A percentile compares a stretch with the other conserved stretches of the same genome.
These are phyloP conservation scores for Bugulina stolonifera DNA, from an alignment of 2,888 invertebrate genomes.

Conservation along the genomic window DNA sequence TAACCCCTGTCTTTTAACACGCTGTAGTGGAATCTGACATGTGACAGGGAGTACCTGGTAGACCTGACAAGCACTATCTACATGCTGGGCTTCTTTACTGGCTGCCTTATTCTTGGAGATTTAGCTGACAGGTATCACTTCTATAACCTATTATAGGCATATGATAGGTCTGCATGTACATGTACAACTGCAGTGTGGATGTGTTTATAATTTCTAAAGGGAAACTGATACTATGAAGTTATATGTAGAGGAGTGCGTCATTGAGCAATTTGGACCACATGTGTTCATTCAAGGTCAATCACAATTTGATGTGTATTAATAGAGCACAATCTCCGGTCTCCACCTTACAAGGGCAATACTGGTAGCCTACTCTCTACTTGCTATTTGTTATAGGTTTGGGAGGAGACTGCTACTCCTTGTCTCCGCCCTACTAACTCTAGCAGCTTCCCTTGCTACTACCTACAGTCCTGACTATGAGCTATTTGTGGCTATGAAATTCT, in stretches of 20 bases:
- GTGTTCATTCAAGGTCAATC: too few relatives aligned
- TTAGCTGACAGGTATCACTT: slow-evolving; percentile 24
- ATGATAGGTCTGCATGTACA: background rate
- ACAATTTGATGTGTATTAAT: too few relatives aligned
- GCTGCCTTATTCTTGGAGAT: slow-evolving; percentile 24
- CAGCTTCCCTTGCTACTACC: slow-evolving; percentile 8
- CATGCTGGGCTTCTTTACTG: slow-evolving; percentile 26
- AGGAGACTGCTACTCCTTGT: slow-evolving; percentile 7
- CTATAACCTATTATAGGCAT: too few relatives aligned
- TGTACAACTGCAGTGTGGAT: background rate
- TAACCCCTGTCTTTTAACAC: too few relatives aligned
- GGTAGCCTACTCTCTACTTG: too few relatives aligned
- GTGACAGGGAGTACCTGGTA: slow-evolving; percentile 23
- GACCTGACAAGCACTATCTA: slow-evolving; percentile 23
- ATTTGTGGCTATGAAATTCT: slow-evolving; percentile 16
- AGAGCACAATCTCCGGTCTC: too few relatives aligned
- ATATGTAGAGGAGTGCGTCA: too few relatives aligned
- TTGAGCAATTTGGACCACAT: too few relatives aligned
- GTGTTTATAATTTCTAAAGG: too few relatives aligned
- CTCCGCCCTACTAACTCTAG: background rate
- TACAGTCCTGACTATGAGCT: slow-evolving; percentile 19
- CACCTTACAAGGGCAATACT: too few relatives aligned
- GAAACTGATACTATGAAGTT: too few relatives aligned
- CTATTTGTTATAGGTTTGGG: slow-evolving; percentile 9
- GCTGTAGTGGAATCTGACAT: slow-evolving; percentile 20